Percentiles rank a stretch among this genome's conserved stretches.
Conservation (phyloP, 1,140 invertebrate species). For the Ceratina japonica region DNA sequence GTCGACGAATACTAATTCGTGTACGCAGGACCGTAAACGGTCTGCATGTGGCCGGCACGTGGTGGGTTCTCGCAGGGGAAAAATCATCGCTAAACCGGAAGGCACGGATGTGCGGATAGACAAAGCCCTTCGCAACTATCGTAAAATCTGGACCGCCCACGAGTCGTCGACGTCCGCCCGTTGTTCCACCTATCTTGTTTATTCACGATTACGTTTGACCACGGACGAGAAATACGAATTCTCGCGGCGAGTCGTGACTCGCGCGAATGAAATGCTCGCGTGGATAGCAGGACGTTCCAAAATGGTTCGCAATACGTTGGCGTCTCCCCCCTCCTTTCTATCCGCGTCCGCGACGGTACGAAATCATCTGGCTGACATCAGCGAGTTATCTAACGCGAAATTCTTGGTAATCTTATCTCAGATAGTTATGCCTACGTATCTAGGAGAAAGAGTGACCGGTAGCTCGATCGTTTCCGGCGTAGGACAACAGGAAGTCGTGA, state of each 20-base stretch:
- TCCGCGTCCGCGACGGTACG: conserved; percentile 24
- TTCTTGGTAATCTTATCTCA: conserved; percentile 49
- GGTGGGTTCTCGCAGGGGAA: conserved; percentile 21
- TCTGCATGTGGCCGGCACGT: conserved; percentile 63
- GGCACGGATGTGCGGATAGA: conserved; percentile 19
- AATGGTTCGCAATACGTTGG: conserved; percentile 9
- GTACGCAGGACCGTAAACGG: conserved; percentile 4
- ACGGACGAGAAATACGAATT: too few relatives aligned
- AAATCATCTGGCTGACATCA: conserved; percentile 21
- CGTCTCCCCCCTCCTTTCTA: conserved; percentile 21
- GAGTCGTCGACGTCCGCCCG: neutral
- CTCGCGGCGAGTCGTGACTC: too few relatives aligned
- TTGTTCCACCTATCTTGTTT: neutral
- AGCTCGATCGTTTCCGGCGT: conserved; percentile 36
- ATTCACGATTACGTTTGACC: too few relatives aligned
- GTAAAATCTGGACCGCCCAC: conserved; percentile 43
- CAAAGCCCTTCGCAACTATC: conserved; percentile 49
- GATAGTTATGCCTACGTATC: conserved; percentile 20
- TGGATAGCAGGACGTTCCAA: conserved; percentile 1
- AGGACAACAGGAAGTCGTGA: conserved; percentile 37
- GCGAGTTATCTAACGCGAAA: conserved; percentile 51
- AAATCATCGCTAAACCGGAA: conserved; percentile 32
- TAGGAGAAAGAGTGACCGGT: conserved; percentile 24
- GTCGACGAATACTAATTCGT: conserved; percentile 58
- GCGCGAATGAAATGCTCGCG: too few relatives aligned